phyloP scores from a whole-genome alignment of 1,140 invertebrate genomes.

The Ceratina australensis region DNA sequence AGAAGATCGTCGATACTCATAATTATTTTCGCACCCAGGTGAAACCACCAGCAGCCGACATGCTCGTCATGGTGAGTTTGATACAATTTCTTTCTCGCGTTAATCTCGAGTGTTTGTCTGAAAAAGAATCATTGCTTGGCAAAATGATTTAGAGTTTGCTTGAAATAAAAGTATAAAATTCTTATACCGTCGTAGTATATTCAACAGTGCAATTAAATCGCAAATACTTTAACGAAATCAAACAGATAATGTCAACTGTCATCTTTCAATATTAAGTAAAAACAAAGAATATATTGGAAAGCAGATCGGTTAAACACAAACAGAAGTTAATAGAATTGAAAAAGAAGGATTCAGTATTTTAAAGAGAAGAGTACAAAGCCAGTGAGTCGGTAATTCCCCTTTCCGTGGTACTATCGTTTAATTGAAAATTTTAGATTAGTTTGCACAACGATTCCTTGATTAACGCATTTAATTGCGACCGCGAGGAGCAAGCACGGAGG shows the following conservation, averaged over 20 bases:
- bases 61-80: conserved; percentile 87
- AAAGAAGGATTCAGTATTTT: no score
- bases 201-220: no score
- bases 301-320: no score
- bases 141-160: no score
- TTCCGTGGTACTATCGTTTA: not conserved
- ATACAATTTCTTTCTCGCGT: not conserved
- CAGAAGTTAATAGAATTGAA: no score
- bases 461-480: conserved; percentile 18
- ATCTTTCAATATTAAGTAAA: no score
- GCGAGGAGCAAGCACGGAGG: not conserved
- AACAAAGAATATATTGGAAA: no score
- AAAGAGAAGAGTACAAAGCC: no score
- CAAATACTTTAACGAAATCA: no score
- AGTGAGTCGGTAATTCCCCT: not conserved
- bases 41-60: conserved; percentile 87
- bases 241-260: no score
- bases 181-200: no score
- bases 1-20: conserved; percentile 87
- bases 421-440: conserved; percentile 21
- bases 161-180: no score
- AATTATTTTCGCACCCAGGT: conserved; percentile 89
- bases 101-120: not conserved
- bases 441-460: conserved; percentile 7
- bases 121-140: not conserved